phyloP scores from a whole-genome alignment of 2,797 vertebrate genomes.

The Gymnopithys bicolor region DNA sequence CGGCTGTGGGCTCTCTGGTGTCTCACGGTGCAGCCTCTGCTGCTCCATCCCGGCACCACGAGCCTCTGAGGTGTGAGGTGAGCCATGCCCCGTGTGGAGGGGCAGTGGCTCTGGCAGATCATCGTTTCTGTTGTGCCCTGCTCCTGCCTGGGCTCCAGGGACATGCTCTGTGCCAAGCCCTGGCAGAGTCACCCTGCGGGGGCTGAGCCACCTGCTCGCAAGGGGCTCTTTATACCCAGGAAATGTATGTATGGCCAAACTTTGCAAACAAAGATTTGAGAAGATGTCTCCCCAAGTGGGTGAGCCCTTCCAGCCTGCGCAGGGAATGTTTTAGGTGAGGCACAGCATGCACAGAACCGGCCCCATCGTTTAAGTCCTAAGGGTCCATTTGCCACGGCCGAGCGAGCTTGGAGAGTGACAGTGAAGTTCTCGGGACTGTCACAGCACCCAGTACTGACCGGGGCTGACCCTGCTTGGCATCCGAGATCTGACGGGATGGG shows the following conservation, averaged over 20 bases:
- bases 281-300: too few relatives aligned
- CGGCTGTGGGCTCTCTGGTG: background rate
- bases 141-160: background rate
- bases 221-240: background rate
- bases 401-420: too few relatives aligned
- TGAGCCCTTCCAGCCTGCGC: too few relatives aligned
- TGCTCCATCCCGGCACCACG: background rate
- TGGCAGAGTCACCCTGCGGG: background rate
- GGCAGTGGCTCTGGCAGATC: background rate
- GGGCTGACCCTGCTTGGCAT: too few relatives aligned
- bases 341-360: too few relatives aligned
- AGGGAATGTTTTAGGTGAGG: too few relatives aligned
- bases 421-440: too few relatives aligned
- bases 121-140: background rate
- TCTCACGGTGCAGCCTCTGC: background rate
- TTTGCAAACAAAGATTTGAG: too few relatives aligned
- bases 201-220: background rate
- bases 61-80: background rate
- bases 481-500: too few relatives aligned
- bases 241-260: background rate
- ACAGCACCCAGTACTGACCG: too few relatives aligned
- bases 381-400: too few relatives aligned
- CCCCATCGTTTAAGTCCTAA: too few relatives aligned
- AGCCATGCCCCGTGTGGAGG: background rate
- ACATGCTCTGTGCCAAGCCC: background rate